Evolutionary conservation across 2,888 invertebrate species (phyloP).

Genomic region (Schizaphis graminum): DNA sequence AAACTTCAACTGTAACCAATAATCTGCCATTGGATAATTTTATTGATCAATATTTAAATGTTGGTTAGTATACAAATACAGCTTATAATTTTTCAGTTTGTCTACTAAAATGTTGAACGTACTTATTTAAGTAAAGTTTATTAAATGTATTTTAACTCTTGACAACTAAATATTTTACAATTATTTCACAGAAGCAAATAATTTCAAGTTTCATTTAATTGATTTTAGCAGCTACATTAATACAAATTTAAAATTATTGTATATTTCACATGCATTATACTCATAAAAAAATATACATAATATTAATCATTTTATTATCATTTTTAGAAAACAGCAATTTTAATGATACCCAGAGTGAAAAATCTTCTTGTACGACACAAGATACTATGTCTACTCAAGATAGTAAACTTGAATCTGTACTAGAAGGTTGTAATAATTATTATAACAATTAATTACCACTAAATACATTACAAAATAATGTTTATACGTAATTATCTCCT

Average conservation of each 20-base stretch:
- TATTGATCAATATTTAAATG: slow-evolving; percentile 52
- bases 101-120: neutral
- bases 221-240: neutral
- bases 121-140: neutral
- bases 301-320: neutral
- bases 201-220: neutral
- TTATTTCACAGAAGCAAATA: neutral
- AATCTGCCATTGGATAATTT: slow-evolving; percentile 41
- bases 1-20: neutral
- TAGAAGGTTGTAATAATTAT: slow-evolving; percentile 44
- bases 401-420: slow-evolving; percentile 56
- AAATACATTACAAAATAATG: neutral
- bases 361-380: slow-evolving; percentile 47
- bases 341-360: slow-evolving; percentile 46
- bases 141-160: neutral
- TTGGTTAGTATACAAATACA: slow-evolving; percentile 41
- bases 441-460: neutral
- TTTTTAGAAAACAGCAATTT: slow-evolving; percentile 44
- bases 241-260: neutral
- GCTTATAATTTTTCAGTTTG: neutral
- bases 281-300: neutral
- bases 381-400: slow-evolving; percentile 63
- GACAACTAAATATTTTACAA: neutral
- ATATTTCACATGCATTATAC: neutral
- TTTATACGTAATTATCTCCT: neutral